A percentile compares a stretch with the other conserved stretches of the same genome.
Evolutionary conservation across 2,797 vertebrate genomes (phyloP).

Genomic region (Urocyon cinereoargenteus): DNA sequence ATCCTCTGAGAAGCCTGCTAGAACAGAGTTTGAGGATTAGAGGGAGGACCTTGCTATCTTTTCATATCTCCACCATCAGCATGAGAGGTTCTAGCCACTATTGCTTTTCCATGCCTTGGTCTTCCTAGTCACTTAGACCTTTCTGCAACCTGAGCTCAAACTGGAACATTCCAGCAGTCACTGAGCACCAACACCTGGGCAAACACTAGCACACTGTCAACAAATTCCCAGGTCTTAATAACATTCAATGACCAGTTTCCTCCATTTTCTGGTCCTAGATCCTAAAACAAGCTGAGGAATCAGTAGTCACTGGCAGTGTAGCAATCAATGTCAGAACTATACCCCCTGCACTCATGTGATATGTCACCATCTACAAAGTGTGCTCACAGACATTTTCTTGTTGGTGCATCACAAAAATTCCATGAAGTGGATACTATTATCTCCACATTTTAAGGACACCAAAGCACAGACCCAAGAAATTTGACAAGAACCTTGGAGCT

Average conservation of each 20-base stretch:
- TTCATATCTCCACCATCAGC: not conserved
- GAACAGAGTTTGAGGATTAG: not conserved
- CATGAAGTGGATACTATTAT: not conserved
- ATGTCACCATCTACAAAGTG: not conserved
- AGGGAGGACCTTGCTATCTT: not conserved
- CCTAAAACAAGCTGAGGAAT: not conserved
- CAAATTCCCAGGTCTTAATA: not conserved
- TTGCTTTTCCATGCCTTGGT: accelerated
- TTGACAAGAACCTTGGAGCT: not conserved
- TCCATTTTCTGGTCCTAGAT: not conserved
- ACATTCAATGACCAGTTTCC: not conserved
- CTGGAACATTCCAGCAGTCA: not conserved
- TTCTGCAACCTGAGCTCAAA: not conserved
- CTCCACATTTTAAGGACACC: not conserved
- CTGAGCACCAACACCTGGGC: not conserved
- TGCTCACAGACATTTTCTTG: not conserved
- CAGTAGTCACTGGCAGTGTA: not conserved
- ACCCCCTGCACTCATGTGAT: not conserved
- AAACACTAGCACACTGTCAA: not conserved
- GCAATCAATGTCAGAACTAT: not conserved
- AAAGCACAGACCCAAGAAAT: not conserved
- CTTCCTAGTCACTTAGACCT: not conserved
- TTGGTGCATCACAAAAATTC: conserved; percentile 3
- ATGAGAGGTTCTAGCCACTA: not conserved
- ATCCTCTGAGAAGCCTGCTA: not conserved